phyloP scores from a whole-genome alignment of 2,113 vertebrate genomes.

The Empidonax traillii region DNA sequence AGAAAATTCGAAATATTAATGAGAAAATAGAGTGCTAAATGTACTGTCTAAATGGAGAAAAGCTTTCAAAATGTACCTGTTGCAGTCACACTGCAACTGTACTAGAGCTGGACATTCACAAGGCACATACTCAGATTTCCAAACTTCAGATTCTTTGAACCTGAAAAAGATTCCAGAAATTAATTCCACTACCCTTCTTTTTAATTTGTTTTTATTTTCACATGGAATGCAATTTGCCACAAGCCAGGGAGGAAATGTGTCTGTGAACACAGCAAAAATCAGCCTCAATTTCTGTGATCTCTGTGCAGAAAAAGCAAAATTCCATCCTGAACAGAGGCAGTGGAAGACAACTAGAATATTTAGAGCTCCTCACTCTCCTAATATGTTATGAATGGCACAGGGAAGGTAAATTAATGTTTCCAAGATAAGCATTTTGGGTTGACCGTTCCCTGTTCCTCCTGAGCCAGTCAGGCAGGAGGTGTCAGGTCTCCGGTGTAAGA shows the following conservation, averaged over 20 bases:
- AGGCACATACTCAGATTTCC: neutral
- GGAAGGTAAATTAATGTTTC: neutral
- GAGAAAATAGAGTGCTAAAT: neutral
- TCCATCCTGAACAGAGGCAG: neutral
- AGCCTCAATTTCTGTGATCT: neutral
- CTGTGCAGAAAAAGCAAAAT: neutral
- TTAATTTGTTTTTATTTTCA: neutral
- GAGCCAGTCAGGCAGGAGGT: neutral
- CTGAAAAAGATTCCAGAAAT: neutral
- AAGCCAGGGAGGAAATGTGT: neutral
- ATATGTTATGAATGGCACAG: neutral
- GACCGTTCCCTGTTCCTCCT: neutral
- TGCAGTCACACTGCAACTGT: neutral
- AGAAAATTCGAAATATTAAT: neutral
- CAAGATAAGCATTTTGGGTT: neutral
- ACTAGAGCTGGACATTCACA: neutral
- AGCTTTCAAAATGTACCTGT: neutral
- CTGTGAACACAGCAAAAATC: neutral
- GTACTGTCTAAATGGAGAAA: neutral
- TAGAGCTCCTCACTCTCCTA: neutral
- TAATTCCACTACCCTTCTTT: neutral
- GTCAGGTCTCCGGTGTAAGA: neutral
- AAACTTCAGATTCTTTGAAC: neutral
- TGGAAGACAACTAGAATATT: neutral
- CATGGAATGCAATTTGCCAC: neutral